These are phyloP conservation scores for Drosophila kanekoi DNA, from an alignment of 2,888 invertebrate genomes.

Conservation along the genomic window DNA sequence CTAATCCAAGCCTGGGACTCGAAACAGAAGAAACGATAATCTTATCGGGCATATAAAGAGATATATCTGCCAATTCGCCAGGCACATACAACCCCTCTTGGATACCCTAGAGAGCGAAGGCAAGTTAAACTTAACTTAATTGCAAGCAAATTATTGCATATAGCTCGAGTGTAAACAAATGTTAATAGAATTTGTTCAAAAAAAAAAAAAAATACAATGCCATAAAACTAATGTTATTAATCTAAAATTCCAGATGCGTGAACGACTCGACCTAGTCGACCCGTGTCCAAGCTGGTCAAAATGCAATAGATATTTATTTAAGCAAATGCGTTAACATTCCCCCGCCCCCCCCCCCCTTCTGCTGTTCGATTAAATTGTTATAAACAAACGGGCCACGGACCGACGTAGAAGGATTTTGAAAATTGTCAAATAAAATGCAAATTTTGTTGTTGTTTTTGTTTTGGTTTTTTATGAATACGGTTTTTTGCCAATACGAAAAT, in stretches of 20 bases:
- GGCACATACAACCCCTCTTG: no score
- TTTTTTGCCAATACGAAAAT: conserved; percentile 31
- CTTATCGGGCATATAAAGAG: no score
- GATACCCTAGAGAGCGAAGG: no score
- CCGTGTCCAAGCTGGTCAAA: conserved; percentile 48
- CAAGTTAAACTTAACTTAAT: no score
- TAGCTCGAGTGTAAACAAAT: not conserved
- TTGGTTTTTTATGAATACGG: not conserved
- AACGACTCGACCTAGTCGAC: conserved; percentile 44
- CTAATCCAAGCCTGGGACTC: no score
- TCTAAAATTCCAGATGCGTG: conserved; percentile 42
- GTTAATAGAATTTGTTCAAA: conserved; percentile 22
- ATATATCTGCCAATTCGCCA: no score
- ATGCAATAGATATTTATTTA: conserved; percentile 13
- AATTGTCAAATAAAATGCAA: conserved; percentile 41
- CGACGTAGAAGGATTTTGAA: conserved; percentile 22
- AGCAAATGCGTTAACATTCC: conserved; percentile 6
- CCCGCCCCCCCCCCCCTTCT: no score
- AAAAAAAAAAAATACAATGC: not conserved
- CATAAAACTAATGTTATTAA: conserved; percentile 12
- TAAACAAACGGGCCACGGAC: conserved; percentile 51
- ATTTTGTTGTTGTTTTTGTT: conserved; percentile 8
- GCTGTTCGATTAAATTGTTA: conserved; percentile 1
- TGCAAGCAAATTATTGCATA: not conserved
- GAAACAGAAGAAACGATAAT: no score